Evolutionary conservation across 2,888 invertebrate genomes (phyloP).

Genomic region (Cerastis leucographa): DNA sequence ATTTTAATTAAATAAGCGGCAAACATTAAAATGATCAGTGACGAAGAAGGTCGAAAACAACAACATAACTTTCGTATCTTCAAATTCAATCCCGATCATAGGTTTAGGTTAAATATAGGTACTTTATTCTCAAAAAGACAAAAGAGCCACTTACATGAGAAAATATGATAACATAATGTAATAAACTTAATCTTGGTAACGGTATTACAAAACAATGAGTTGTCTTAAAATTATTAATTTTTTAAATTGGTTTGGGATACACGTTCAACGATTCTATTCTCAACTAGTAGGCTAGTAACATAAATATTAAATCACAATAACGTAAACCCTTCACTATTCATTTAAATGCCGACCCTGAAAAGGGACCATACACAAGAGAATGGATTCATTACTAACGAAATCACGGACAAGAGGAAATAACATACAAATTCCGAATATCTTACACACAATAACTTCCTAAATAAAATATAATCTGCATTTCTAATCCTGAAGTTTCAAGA

Average conservation of each 20-base stretch:
- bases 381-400: slow-evolving; percentile 55
- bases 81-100: slow-evolving; percentile 26
- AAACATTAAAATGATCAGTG: not conserved
- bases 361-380: slow-evolving; percentile 41
- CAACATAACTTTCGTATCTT: not conserved
- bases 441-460: slow-evolving; percentile 58
- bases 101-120: no score
- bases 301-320: slow-evolving; percentile 40
- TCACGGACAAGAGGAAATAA: slow-evolving; percentile 49
- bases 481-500: slow-evolving; percentile 59
- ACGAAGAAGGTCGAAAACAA: not conserved
- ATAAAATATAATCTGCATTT: slow-evolving; percentile 67
- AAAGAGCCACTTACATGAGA: no score
- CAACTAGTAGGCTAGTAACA: no score
- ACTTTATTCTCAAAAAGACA: no score
- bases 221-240: no score
- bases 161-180: no score
- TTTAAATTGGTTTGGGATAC: no score
- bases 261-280: no score
- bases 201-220: no score
- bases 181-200: no score
- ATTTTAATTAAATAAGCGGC: not conserved
- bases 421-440: slow-evolving; percentile 43
- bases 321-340: slow-evolving; percentile 39
- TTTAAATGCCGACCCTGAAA: slow-evolving; percentile 46